phyloP scores from a whole-genome alignment of 2,888 invertebrate species.

The Euspilapteryx auroguttella region DNA sequence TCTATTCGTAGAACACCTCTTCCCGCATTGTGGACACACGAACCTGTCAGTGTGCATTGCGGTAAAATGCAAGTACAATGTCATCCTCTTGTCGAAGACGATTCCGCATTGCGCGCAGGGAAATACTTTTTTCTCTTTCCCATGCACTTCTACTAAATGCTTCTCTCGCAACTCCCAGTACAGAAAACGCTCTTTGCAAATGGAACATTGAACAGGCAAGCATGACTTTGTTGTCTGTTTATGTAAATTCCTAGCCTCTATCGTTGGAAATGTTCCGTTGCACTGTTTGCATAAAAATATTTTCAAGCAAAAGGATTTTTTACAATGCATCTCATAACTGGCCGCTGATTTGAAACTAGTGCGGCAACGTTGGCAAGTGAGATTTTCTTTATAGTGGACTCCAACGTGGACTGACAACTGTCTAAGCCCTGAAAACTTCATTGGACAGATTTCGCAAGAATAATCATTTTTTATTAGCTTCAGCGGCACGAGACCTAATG shows the following conservation, averaged over 20 bases:
- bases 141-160: conserved; percentile 5
- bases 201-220: conserved; percentile 1
- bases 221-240: conserved; percentile 1
- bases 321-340: background rate
- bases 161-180: conserved; percentile 3
- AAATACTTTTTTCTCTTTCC: conserved; percentile 1
- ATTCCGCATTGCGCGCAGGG: conserved; percentile 3
- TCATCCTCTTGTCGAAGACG: background rate
- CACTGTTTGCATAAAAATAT: conserved; percentile 3
- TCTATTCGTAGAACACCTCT: too few relatives aligned
- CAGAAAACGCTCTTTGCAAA: conserved; percentile 4
- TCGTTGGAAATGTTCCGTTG: conserved; percentile 1
- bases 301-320: conserved; percentile 1
- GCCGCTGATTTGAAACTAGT: background rate
- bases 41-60: conserved; percentile 9
- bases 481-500: conserved; percentile 1
- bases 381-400: background rate
- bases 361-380: conserved; percentile 2
- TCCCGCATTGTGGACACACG: too few relatives aligned
- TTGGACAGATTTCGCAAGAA: conserved; percentile 1
- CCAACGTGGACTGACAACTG: background rate
- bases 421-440: background rate
- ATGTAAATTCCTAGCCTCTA: conserved; percentile 4
- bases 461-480: conserved; percentile 1
- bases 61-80: background rate